Evolutionary conservation across 2,113 vertebrate genomes (phyloP).

Genomic region (Platysteira castanea): DNA sequence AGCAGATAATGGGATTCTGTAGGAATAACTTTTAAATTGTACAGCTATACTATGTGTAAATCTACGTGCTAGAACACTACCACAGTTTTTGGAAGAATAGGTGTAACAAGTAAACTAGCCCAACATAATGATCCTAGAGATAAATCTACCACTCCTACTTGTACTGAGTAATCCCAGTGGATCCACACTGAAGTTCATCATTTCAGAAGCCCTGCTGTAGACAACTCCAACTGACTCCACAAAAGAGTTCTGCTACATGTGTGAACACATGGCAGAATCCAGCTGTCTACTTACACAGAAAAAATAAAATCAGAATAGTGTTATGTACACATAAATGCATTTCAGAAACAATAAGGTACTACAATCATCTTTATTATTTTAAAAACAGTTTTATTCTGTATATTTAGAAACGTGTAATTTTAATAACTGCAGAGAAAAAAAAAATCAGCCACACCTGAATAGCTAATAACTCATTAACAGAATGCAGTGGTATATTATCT

Average conservation of each 20-base stretch:
- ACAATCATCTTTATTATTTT: constrained; percentile 81
- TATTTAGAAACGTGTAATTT: constrained; percentile 96
- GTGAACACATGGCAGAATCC: not conserved
- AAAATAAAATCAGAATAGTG: not conserved
- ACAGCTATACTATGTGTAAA: not conserved
- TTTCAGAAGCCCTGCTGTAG: not conserved
- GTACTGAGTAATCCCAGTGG: not conserved
- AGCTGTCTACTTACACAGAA: not conserved
- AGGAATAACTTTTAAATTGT: not conserved
- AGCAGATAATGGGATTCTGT: not conserved
- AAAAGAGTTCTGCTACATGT: not conserved
- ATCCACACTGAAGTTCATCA: not conserved
- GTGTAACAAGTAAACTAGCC: not conserved
- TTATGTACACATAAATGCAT: constrained; percentile 18
- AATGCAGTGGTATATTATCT: constrained; percentile 95
- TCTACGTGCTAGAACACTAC: not conserved
- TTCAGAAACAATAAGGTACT: constrained; percentile 63
- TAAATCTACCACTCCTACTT: not conserved
- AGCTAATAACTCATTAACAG: constrained; percentile 87
- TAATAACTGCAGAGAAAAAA: constrained; percentile 85
- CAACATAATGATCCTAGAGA: not conserved
- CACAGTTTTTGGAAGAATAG: not conserved
- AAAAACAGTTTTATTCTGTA: constrained; percentile 99
- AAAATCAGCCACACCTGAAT: constrained; percentile 87
- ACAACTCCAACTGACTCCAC: not conserved